phyloP scores from a whole-genome alignment of 2,888 invertebrate genomes.

The Clitarchus hookeri region DNA sequence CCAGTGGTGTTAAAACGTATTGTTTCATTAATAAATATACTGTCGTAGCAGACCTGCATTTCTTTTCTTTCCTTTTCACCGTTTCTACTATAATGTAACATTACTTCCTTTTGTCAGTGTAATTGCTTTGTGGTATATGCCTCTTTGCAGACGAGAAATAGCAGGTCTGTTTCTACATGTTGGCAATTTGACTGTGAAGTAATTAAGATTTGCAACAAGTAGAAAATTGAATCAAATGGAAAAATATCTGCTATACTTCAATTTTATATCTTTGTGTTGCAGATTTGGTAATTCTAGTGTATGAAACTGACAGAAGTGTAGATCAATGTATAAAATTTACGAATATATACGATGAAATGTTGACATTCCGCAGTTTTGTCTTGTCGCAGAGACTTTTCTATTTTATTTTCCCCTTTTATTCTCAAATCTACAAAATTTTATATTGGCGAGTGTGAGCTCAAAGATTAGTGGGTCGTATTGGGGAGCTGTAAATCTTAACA shows the following conservation, averaged over 20 bases:
- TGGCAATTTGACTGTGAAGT: background rate
- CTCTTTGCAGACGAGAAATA: background rate
- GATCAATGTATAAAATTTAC: constrained; percentile 29
- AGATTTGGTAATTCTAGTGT: constrained; percentile 32
- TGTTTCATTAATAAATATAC: background rate
- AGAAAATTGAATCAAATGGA: background rate
- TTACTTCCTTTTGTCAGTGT: background rate
- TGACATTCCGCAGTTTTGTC: constrained; percentile 49
- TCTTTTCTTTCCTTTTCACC: background rate
- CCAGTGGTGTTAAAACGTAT: background rate
- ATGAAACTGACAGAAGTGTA: constrained; percentile 32
- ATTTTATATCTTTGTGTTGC: constrained; percentile 25
- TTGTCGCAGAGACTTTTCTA: constrained; percentile 40
- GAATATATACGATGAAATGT: constrained; percentile 38
- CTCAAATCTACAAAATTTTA: background rate
- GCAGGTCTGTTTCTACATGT: constrained; percentile 10
- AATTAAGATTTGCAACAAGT: constrained; percentile 8
- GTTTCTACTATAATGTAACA: background rate
- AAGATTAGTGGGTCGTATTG: background rate
- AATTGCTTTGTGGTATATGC: constrained; percentile 10
- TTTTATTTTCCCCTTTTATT: background rate
- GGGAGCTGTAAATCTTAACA: background rate
- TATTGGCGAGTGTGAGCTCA: background rate
- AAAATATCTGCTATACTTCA: background rate
- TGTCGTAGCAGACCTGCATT: constrained; percentile 6